Evolutionary conservation across 2,113 vertebrate species (phyloP), one percentile per base, ranked within the genome.

Genomic region (Pluvianellus socialis): DNA sequence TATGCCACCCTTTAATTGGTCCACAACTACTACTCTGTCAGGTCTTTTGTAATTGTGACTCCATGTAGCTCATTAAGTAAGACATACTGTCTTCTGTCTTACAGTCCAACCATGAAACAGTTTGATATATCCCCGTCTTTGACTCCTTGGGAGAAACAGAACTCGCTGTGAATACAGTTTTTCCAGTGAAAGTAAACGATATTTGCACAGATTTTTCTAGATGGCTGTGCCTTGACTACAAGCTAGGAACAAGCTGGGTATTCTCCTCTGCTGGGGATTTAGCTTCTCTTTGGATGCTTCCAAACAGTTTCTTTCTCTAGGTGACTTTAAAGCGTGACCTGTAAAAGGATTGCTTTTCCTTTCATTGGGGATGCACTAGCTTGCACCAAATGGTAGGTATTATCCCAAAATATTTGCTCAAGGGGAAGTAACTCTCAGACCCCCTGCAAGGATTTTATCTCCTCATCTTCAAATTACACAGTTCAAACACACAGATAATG

Each of bases 371-470:
- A 58, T 58, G 79, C 62, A 24, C 35, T 47, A 77, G 32, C 73
- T 75, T 32, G 58, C 77, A 56, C 56, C 52, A 24, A 47, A 68
- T 63, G 35, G 65, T 23, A 49, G 96, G 45, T 66, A 45, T 94
- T 33, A 81, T 72, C 86, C 94, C 92, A 71, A 88, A 90, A 94
- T 79, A 88, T 66, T 91, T 94, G 40, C 76, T 88, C 12, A 9
- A 84, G 47, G 63, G 82, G 72, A 94, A 80, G 75, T 67, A 81
- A 40, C 56, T 92, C 91, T 61, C 14, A 58, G 62, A 86, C 49
- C 86, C 76, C 80, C 91, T 82, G 70, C 13, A 10, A 79, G 80
- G 95, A 58, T 92, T 95, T 96, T 87, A n/a, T 86, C 73, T 92
- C 77, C 86, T 90, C 49, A 42, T 70, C 70, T 94, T 95, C 68